A percentile compares a stretch with the other conserved stretches of the same genome.
These are phyloP conservation scores for Torymus texanus DNA, from an alignment of 2,888 invertebrate genomes.

Conservation along the genomic window DNA sequence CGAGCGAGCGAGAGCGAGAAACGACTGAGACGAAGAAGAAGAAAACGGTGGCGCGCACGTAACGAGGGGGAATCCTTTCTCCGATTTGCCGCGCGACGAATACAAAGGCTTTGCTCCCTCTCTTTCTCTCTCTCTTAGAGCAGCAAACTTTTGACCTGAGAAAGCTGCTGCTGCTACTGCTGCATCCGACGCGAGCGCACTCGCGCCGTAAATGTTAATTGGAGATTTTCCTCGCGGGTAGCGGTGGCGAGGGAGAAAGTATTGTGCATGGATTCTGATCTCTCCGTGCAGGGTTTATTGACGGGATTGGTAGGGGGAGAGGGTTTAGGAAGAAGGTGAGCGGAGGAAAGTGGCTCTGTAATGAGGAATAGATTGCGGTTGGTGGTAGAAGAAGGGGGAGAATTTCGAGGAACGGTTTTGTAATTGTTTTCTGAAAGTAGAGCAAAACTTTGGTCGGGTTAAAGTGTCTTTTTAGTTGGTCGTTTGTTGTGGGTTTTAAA, in stretches of 20 bases:
- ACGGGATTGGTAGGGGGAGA: not conserved
- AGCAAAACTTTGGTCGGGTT: too few relatives aligned
- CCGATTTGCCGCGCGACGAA: conserved; percentile 9
- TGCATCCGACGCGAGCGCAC: too few relatives aligned
- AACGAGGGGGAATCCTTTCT: conserved; percentile 24
- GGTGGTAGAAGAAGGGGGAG: too few relatives aligned
- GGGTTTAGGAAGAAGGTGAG: not conserved
- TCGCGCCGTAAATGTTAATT: conserved; percentile 45
- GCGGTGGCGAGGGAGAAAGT: not conserved
- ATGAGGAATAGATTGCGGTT: conserved; percentile 1
- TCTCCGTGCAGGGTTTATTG: not conserved
- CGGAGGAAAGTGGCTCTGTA: not conserved
- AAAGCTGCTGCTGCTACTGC: too few relatives aligned
- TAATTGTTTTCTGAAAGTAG: too few relatives aligned
- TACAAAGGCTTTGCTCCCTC: conserved; percentile 19
- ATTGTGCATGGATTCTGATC: conserved; percentile 5
- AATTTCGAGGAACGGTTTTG: too few relatives aligned
- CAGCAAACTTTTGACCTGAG: too few relatives aligned
- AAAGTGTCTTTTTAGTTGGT: too few relatives aligned
- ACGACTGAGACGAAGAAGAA: not conserved
- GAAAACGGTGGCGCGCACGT: not conserved
- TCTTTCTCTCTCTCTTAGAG: not conserved
- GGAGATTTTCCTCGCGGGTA: conserved; percentile 33
- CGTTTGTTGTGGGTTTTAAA: too few relatives aligned
- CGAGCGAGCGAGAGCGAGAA: conserved; percentile 13